These are phyloP conservation scores for Acanthiza pusilla DNA, from an alignment of 2,797 vertebrate genomes.

Conservation along the genomic window DNA sequence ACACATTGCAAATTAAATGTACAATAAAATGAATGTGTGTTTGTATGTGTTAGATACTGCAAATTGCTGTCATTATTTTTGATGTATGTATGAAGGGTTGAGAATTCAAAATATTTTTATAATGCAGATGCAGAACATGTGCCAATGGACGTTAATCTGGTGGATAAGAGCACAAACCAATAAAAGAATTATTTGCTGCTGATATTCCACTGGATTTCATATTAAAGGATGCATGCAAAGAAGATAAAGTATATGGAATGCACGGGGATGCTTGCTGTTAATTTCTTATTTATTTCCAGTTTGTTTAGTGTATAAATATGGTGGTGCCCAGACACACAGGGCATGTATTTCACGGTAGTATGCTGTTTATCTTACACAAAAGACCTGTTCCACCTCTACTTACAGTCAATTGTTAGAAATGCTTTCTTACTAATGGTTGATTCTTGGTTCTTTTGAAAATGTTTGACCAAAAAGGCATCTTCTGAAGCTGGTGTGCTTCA, in stretches of 20 bases:
- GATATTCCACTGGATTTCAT: not conserved
- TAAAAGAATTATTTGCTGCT: not conserved
- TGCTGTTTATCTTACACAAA: not conserved
- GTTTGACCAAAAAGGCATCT: not conserved
- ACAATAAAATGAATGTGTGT: not conserved
- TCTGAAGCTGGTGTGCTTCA: not conserved
- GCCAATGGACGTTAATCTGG: not conserved
- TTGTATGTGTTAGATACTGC: not conserved
- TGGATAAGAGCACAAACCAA: not conserved
- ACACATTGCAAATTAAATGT: not conserved
- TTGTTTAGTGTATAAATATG: not conserved
- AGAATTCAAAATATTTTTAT: not conserved
- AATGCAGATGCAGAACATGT: not conserved
- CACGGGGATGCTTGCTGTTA: not conserved
- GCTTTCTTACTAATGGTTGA: not conserved
- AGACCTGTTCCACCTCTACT: not conserved
- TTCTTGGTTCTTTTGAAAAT: not conserved
- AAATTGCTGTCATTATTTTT: not conserved
- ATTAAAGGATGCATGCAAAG: not conserved
- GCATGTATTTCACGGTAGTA: accelerated
- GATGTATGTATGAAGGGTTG: not conserved
- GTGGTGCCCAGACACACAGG: not conserved
- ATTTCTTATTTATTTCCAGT: not conserved
- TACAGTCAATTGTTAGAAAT: not conserved
- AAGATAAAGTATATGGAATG: not conserved